Evolutionary conservation across 2,888 invertebrate species (phyloP), one percentile per base, ranked within the genome.

Genomic region (Drosophila prolongata): DNA sequence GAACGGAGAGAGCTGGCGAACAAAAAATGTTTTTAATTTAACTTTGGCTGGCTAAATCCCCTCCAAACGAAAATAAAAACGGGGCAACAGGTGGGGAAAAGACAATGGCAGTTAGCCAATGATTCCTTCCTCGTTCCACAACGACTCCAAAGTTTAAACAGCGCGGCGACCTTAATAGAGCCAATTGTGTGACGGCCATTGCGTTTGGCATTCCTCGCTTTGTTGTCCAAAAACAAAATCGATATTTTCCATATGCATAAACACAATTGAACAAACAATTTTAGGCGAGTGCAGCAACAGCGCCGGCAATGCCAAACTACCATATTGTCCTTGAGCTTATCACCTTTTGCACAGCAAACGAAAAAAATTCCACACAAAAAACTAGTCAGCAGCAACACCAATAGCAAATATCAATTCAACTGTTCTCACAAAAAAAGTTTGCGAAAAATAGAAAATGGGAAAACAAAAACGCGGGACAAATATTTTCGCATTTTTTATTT

Each of bases 321-420:
- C 58, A 73, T 52, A 75, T 78, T 87, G 85, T 89, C 85, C 85
- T 89, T 86, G 81, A 77, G 89, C 87, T 89, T 81, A 89, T 81
- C 87, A 85, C 78, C 77, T 83, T 77, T 87, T 77, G 61, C 71
- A 76, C 81, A 79, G 71, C 70, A 79, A 79, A 70, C 75, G 58
- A 54, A 62, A 62, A 60, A 76, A 44, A 43, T 44, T 53, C 49
- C 40, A 53, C 49, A 60, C 67, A 62, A 68, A 75, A 75, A 75
- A 75, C 61, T 62, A 75, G 64, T 56, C 44, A 47, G 55, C 47
- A 56, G 56, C 19, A 37, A 54, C 30, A 30, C 8, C 30, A 30
- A 24, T 24, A n/a, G 61, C 70, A 81, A 81, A 76, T 77, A 76
- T 76, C 68, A 76, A 71, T 76, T 71, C 66, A 76, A 65, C 60